Conservation (phyloP, 2,888 invertebrate species). For the Drosophila tripunctata region DNA sequence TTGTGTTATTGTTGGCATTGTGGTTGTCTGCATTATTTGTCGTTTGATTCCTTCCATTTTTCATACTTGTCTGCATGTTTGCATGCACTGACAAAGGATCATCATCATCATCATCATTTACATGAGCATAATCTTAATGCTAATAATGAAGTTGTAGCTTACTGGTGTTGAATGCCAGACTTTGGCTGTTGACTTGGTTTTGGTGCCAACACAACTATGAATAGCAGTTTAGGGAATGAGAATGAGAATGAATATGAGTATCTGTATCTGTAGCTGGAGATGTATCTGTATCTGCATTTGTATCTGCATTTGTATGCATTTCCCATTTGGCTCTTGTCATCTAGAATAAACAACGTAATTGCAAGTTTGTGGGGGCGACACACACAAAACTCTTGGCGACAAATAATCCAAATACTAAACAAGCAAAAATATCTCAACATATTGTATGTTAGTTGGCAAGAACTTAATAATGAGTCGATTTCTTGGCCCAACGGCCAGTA, state of each 20-base stretch:
- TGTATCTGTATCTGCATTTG: neutral
- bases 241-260: neutral
- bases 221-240: conserved; percentile 27
- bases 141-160: conserved; percentile 16
- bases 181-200: conserved; percentile 41
- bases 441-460: no score
- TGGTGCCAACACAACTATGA: conserved; percentile 35
- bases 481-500: conserved; percentile 2
- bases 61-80: conserved; percentile 70
- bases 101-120: conserved; percentile 24
- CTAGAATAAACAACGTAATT: conserved; percentile 79
- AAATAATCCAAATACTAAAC: conserved; percentile 63
- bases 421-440: conserved; percentile 11
- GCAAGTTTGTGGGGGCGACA: conserved; percentile 78
- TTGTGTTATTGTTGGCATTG: conserved; percentile 65
- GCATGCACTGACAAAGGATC: conserved; percentile 75
- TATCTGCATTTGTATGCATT: conserved; percentile 56
- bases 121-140: neutral
- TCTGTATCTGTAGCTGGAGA: neutral
- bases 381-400: conserved; percentile 68
- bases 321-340: conserved; percentile 74
- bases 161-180: conserved; percentile 26
- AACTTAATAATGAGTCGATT: neutral
- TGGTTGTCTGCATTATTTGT: conserved; percentile 73
- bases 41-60: conserved; percentile 75